These are phyloP conservation scores for Metacarcinus magister DNA, from an alignment of 2,888 invertebrate genomes.

Conservation along the genomic window DNA sequence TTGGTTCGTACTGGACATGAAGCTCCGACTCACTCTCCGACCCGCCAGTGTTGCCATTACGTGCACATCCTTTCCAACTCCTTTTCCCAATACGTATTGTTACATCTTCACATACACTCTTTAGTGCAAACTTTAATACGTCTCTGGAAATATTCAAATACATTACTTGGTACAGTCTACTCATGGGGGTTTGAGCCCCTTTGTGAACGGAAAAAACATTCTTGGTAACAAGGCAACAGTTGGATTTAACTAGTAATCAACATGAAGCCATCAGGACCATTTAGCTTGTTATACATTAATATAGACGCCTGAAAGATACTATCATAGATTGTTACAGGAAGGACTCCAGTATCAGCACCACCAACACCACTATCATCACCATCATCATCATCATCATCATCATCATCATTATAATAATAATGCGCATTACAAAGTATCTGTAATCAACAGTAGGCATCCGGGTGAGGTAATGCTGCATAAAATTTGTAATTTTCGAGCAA, in stretches of 20 bases:
- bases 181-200: not conserved
- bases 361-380: no score
- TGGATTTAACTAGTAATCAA: not conserved
- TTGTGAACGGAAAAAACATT: not conserved
- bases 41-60: not conserved
- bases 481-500: no score
- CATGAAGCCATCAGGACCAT: not conserved
- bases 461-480: no score
- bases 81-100: not conserved
- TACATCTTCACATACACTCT: not conserved
- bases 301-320: not conserved
- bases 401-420: not conserved
- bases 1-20: not conserved
- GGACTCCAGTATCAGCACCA: not conserved
- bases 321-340: not conserved
- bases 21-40: not conserved
- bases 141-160: not conserved
- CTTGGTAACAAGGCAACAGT: not conserved
- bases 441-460: no score
- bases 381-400: no score
- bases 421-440: not conserved
- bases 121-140: not conserved
- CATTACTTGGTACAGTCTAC: not conserved
- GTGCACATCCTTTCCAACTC: not conserved
- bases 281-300: not conserved